phyloP scores from a whole-genome alignment of 2,113 vertebrate species.

The Cyprinodon variegatus region DNA sequence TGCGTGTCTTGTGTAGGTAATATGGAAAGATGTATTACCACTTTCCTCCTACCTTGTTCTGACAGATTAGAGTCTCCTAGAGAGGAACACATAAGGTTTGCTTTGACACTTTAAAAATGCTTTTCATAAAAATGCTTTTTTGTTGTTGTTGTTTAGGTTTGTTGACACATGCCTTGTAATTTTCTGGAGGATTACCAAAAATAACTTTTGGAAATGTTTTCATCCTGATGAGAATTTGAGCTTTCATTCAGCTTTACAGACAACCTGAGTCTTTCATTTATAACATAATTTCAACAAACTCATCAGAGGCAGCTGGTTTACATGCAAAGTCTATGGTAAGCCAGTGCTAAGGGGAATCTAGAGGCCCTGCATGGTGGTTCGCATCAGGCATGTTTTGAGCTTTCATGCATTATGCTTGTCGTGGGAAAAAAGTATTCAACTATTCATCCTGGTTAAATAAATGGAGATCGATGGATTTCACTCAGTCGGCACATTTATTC shows the following conservation, averaged over 20 bases:
- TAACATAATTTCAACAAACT: constrained; percentile 11
- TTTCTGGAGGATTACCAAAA: not conserved
- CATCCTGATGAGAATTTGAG: constrained; percentile 4
- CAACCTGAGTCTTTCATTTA: constrained; percentile 9
- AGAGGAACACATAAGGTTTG: not conserved
- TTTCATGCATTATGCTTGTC: too few relatives aligned
- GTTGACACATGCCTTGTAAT: not conserved
- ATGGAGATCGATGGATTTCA: too few relatives aligned
- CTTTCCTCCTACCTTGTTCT: too few relatives aligned
- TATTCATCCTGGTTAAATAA: too few relatives aligned
- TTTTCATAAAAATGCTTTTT: not conserved
- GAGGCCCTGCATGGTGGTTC: too few relatives aligned
- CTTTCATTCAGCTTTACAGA: constrained; percentile 13
- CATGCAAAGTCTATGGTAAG: too few relatives aligned
- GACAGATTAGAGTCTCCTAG: not conserved
- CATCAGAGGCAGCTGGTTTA: too few relatives aligned
- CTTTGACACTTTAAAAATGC: constrained; percentile 1
- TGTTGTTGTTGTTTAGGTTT: not conserved
- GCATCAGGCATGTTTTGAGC: too few relatives aligned
- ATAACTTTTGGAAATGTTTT: not conserved
- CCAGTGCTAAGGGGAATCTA: too few relatives aligned
- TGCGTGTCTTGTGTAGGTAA: constrained; percentile 8
- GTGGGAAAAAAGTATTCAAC: too few relatives aligned
- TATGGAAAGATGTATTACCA: not conserved
- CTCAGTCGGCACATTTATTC: too few relatives aligned